Evolutionary conservation across 2,888 invertebrate species (phyloP).

Genomic region (Cotesia congregata): DNA sequence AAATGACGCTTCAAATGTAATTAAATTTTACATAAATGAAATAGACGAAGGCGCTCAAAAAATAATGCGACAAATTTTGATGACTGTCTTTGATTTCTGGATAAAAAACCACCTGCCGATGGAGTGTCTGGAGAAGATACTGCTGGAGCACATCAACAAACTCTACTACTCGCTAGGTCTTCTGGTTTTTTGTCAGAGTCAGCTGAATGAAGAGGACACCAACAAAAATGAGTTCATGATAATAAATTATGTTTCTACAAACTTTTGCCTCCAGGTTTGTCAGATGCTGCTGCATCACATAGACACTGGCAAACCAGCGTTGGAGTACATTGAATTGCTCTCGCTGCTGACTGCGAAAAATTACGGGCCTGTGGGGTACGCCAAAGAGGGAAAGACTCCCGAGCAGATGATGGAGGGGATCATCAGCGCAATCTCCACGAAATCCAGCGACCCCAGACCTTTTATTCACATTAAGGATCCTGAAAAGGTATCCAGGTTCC

Average conservation of each 20-base stretch:
- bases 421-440: conserved; percentile 62
- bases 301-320: conserved; percentile 63
- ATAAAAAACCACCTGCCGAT: conserved; percentile 69
- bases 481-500: conserved; percentile 58
- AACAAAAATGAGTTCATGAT: conserved; percentile 54
- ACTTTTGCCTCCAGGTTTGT: conserved; percentile 65
- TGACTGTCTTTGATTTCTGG: conserved; percentile 69
- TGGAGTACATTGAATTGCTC: conserved; percentile 64
- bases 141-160: conserved; percentile 74
- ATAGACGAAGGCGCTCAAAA: conserved; percentile 61
- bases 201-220: conserved; percentile 50
- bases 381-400: conserved; percentile 59
- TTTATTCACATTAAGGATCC: conserved; percentile 66
- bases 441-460: conserved; percentile 61
- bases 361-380: conserved; percentile 65
- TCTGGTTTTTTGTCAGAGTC: conserved; percentile 62
- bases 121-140: conserved; percentile 73
- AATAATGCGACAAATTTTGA: conserved; percentile 62
- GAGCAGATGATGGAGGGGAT: conserved; percentile 67
- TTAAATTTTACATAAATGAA: conserved; percentile 65
- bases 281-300: conserved; percentile 62
- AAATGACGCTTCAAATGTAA: conserved; percentile 55
- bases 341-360: conserved; percentile 63
- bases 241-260: conserved; percentile 61
- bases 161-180: conserved; percentile 66